Evolutionary conservation across 2,797 vertebrate genomes (phyloP), one percentile per base, ranked within the genome.

Genomic region (Spondyliosoma cantharus): DNA sequence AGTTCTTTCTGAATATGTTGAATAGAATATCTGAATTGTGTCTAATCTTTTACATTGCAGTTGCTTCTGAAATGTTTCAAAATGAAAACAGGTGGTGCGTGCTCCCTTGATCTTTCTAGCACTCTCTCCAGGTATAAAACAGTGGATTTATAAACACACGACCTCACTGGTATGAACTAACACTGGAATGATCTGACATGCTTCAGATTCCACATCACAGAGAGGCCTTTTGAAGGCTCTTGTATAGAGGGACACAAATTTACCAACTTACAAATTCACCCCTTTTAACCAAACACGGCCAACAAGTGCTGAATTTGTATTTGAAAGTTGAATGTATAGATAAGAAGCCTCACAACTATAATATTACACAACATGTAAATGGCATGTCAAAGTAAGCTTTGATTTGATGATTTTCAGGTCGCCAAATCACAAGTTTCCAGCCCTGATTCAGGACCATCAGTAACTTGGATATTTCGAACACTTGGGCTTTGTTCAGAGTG

Each of bases 1-100:
- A 13, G 9, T 20, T 71, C 19, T 56, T 24, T 59, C 42, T 68
- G 20, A 20, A 22, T 16, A 25, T 46, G 7, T 46, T 22, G 15
- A 46, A 16, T 59, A 71, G 63, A 42, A 63, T 64, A 22, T 75
- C 76, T 80, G 27, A 90, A 83, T 5, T 57, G 59, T 83, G 24
- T 92, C 54, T 64, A 46, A 88, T 90, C 76, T 93, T 86, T 85
- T 93, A 87, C 78, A 61, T 93, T 94, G 81, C 92, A 94, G 93
- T 87, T 94, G 86, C 91, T 91, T 92, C 92, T 95, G 91, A 94
- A 94, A 90, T 93, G 89, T 94, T 94, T 93, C 87, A 92, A 87
- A 93, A 87, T 93, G 88, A 93, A 91, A 90, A 90, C 92, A 92
- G 92, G 92, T 79, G 92, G 79, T 60, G 89, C 89, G 89, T 88